These are phyloP conservation scores for Heteromurus nitidus DNA, from an alignment of 2,888 invertebrate genomes.

Conservation along the genomic window DNA sequence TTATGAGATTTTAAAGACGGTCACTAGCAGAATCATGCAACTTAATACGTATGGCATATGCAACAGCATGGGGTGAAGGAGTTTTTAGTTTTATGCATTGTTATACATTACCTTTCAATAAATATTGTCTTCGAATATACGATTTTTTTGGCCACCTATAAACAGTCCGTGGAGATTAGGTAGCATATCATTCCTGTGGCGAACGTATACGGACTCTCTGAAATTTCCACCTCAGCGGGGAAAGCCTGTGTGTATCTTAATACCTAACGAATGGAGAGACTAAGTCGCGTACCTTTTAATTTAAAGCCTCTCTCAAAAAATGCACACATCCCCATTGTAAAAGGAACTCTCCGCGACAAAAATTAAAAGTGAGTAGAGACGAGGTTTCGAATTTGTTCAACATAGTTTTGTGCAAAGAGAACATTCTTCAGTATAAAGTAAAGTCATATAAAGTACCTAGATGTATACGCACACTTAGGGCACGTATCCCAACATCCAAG, in stretches of 20 bases:
- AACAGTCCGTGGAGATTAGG: background rate
- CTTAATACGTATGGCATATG: too few species aligned
- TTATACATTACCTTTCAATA: background rate
- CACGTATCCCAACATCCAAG: background rate
- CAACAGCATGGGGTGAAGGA: too few species aligned
- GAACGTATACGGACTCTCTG: background rate
- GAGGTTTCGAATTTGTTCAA: too few species aligned
- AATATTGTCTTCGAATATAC: background rate
- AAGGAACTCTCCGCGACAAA: background rate
- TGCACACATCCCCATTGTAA: too few species aligned
- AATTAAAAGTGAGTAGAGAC: too few species aligned
- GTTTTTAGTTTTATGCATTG: too few species aligned
- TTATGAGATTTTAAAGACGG: constrained; percentile 8
- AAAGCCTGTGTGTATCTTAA: too few species aligned
- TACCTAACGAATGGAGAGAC: too few species aligned
- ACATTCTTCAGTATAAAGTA: too few species aligned
- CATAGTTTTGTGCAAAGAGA: too few species aligned
- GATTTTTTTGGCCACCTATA: constrained; percentile 22
- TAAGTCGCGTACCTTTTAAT: background rate
- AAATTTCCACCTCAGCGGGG: constrained; percentile 6
- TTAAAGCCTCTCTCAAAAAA: too few species aligned
- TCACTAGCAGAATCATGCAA: background rate
- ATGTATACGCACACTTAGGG: background rate
- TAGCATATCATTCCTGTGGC: too few species aligned
- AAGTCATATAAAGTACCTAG: background rate